These are phyloP conservation scores for Apoda limacodes DNA, from an alignment of 2,888 invertebrate genomes.

Conservation along the genomic window DNA sequence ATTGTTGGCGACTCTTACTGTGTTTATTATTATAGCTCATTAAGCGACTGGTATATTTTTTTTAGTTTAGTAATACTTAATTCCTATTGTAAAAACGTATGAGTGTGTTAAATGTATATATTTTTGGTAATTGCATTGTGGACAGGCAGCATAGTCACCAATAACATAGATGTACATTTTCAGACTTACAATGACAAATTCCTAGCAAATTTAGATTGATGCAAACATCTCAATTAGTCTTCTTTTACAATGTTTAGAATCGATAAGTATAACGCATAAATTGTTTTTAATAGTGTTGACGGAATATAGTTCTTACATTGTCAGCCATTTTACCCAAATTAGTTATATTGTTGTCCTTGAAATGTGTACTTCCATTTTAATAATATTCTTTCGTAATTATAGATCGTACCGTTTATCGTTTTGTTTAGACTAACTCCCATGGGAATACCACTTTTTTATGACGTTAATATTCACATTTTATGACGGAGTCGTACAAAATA, in stretches of 20 bases:
- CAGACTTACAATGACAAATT: too few relatives aligned
- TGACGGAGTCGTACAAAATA: constrained; percentile 29
- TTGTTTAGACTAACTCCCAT: too few relatives aligned
- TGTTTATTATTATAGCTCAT: constrained; percentile 61
- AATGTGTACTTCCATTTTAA: constrained; percentile 67
- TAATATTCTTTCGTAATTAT: constrained; percentile 62
- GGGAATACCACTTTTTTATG: constrained; percentile 42
- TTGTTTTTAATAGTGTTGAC: constrained; percentile 47
- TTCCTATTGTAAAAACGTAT: constrained; percentile 64
- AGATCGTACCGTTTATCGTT: constrained; percentile 54
- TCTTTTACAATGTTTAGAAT: constrained; percentile 55
- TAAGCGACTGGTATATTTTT: constrained; percentile 66
- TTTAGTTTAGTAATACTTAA: constrained; percentile 55
- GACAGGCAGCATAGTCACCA: too few relatives aligned
- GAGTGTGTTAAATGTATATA: constrained; percentile 62
- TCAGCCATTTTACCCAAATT: constrained; percentile 64
- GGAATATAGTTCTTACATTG: constrained; percentile 51
- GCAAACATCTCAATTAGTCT: constrained; percentile 47
- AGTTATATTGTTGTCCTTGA: constrained; percentile 48
- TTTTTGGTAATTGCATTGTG: too few relatives aligned
- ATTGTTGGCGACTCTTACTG: constrained; percentile 60
- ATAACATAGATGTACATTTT: too few relatives aligned
- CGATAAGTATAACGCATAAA: constrained; percentile 43
- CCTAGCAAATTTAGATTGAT: too few relatives aligned
- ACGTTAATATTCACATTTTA: constrained; percentile 52